Percentiles rank a stretch among this genome's conserved stretches.
These are phyloP conservation scores for Chymomyza costata DNA, from an alignment of 1,140 invertebrate genomes.

Conservation along the genomic window DNA sequence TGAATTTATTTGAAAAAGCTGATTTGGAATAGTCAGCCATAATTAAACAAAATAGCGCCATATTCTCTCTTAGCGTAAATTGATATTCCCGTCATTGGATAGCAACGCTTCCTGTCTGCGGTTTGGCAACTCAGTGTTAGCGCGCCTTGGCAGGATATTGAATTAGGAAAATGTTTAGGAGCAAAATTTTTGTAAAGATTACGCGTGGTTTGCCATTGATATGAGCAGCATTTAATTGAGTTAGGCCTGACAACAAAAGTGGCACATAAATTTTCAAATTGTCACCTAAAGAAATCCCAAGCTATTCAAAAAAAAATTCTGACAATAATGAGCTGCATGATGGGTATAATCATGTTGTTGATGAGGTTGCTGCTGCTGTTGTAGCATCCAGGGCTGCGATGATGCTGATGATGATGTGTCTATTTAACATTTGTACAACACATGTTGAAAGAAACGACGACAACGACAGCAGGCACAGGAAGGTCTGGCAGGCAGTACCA, in stretches of 20 bases:
- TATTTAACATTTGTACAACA: constrained; percentile 58
- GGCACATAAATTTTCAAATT: constrained; percentile 23
- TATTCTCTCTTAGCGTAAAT: constrained; percentile 46
- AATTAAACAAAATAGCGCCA: constrained; percentile 57
- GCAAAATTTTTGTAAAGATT: constrained; percentile 57
- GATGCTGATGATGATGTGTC: too few relatives aligned
- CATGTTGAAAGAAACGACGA: constrained; percentile 48
- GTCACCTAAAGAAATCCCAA: constrained; percentile 21
- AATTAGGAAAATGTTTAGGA: constrained; percentile 58
- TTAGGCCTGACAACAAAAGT: constrained; percentile 37
- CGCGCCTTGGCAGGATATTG: constrained; percentile 55
- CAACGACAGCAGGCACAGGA: constrained; percentile 10
- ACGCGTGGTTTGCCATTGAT: constrained; percentile 42
- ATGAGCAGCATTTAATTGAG: constrained; percentile 58
- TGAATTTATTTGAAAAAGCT: too few relatives aligned
- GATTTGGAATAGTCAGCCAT: too few relatives aligned
- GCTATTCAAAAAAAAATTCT: too few relatives aligned
- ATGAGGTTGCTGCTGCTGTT: constrained; percentile 27
- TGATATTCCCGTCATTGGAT: constrained; percentile 64
- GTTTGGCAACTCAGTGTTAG: constrained; percentile 20
- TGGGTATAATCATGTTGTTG: constrained; percentile 22
- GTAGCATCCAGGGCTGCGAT: too few relatives aligned
- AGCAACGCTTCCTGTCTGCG: constrained; percentile 51
- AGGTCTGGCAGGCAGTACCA: constrained; percentile 29
- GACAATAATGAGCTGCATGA: too few relatives aligned